Conservation (phyloP, 2,797 vertebrate species). For the Schizopygopsis pylzovi region DNA sequence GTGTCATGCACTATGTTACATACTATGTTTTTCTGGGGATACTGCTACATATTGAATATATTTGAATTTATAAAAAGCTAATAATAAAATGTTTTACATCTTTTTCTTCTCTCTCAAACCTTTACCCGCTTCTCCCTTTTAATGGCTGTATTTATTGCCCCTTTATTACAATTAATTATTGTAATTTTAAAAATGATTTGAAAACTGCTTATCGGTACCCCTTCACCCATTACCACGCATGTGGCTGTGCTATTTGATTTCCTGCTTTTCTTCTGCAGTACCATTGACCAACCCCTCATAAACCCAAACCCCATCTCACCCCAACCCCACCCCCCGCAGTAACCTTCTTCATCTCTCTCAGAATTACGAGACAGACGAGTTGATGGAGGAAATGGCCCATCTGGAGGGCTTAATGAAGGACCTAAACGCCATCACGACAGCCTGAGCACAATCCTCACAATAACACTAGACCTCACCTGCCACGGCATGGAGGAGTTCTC, state of each 20-base stretch:
- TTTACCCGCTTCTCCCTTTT: constrained; percentile 59
- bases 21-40: neutral
- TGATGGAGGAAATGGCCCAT: constrained; percentile 99
- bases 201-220: neutral
- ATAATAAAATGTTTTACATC: constrained; percentile 47
- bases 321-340: constrained; percentile 68
- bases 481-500: constrained; percentile 53
- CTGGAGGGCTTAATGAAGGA: constrained; percentile 99
- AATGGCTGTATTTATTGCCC: constrained; percentile 34
- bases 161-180: constrained; percentile 12
- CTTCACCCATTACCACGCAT: constrained; percentile 38
- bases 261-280: constrained; percentile 57
- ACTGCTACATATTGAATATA: neutral
- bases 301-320: constrained; percentile 60
- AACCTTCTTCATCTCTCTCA: constrained; percentile 81
- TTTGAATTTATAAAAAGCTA: neutral
- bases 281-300: constrained; percentile 59
- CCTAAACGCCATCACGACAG: constrained; percentile 98
- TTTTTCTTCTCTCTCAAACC: constrained; percentile 75
- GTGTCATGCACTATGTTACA: neutral
- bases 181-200: neutral
- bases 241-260: constrained; percentile 1
- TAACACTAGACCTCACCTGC: constrained; percentile 33
- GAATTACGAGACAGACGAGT: constrained; percentile 96
- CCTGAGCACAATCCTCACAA: constrained; percentile 76